Conservation (phyloP, 2,888 invertebrate species). For the Bursaphelenchus okinawaensis region DNA sequence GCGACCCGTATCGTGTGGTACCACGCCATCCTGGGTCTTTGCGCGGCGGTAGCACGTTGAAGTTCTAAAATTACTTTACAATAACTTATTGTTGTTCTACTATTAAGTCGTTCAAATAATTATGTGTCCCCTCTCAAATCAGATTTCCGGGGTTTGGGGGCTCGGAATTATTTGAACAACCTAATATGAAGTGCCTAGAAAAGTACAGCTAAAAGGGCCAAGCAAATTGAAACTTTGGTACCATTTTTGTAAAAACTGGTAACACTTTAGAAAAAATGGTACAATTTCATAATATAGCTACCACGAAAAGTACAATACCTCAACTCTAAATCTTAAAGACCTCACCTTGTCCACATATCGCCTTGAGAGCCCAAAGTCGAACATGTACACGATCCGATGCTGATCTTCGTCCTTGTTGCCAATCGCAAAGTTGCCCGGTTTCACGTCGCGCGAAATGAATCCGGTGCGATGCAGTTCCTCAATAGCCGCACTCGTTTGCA, state of each 20-base stretch:
- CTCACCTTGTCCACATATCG: conserved; percentile 21
- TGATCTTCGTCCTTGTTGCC: conserved; percentile 30
- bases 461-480: conserved; percentile 35
- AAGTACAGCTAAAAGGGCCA: no score
- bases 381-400: conserved; percentile 30
- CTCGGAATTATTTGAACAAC: no score
- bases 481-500: conserved; percentile 34
- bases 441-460: conserved; percentile 40
- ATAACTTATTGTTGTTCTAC: no score
- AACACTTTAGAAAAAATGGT: no score
- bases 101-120: no score
- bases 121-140: no score
- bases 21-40: conserved; percentile 43
- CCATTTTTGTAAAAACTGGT: no score
- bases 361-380: conserved; percentile 28
- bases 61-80: conserved; percentile 22
- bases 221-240: no score
- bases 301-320: not conserved
- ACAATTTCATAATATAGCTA: no score
- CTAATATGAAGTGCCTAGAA: no score
- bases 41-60: conserved; percentile 28
- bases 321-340: no score
- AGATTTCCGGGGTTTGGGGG: no score
- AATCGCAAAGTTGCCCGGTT: conserved; percentile 49
- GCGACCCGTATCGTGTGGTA: conserved; percentile 40